Conservation (phyloP, 2,797 vertebrate genomes). For the Characodon lateralis region DNA sequence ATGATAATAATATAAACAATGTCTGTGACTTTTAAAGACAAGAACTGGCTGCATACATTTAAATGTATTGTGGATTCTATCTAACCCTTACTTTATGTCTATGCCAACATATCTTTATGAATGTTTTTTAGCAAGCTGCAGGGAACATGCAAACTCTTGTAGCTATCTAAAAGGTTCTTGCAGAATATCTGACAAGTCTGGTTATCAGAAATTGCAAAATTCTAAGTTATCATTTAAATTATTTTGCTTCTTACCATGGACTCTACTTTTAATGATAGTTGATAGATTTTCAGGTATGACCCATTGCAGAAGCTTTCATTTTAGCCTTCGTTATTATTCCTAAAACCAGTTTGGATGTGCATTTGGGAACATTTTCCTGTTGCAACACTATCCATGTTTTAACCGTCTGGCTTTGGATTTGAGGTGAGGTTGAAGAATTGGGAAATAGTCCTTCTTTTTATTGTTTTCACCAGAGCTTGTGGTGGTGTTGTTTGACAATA, state of each 20-base stretch:
- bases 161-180: not conserved
- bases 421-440: not conserved
- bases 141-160: not conserved
- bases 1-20: not conserved
- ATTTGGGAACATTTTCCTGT: too few relatives aligned
- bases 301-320: too few relatives aligned
- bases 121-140: not conserved
- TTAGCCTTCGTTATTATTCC: not conserved
- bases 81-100: not conserved
- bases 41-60: not conserved
- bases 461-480: not conserved
- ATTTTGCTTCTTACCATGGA: too few relatives aligned
- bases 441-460: not conserved
- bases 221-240: too few relatives aligned
- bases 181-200: not conserved
- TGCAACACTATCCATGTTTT: too few relatives aligned
- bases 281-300: too few relatives aligned
- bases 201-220: not conserved
- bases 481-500: too few relatives aligned
- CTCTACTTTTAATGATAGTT: too few relatives aligned
- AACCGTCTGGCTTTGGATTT: not conserved
- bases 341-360: too few relatives aligned
- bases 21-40: not conserved
- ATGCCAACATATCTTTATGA: not conserved
- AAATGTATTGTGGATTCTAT: not conserved